Percentiles rank a stretch among this genome's conserved stretches.
These are phyloP conservation scores for Corydoras sp. DNA, from an alignment of 2,113 vertebrate genomes.

Conservation along the genomic window DNA sequence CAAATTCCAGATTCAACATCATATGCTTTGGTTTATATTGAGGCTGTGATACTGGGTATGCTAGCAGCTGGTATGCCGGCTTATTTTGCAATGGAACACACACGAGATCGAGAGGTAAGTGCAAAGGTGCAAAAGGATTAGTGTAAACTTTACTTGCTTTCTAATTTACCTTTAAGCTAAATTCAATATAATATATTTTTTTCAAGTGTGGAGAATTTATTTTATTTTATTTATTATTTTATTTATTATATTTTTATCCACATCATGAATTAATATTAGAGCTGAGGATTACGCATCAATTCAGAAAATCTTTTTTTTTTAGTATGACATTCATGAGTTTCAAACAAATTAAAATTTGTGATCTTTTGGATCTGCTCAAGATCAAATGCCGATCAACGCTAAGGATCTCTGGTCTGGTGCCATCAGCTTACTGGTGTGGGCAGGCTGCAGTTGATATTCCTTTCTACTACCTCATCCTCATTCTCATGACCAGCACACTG, in stretches of 20 bases:
- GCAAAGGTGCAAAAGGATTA: background rate
- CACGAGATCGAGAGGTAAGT: conserved; percentile 84
- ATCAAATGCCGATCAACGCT: conserved; percentile 88
- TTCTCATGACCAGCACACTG: conserved; percentile 77
- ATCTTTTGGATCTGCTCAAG: conserved; percentile 52
- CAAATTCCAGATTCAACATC: conserved; percentile 62
- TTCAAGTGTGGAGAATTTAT: too few relatives aligned
- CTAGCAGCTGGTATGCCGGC: conserved; percentile 87
- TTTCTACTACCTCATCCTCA: conserved; percentile 78
- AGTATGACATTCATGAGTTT: too few relatives aligned
- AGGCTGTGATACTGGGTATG: conserved; percentile 83
- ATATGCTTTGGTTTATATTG: conserved; percentile 67
- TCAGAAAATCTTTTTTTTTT: too few relatives aligned
- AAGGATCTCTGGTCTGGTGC: conserved; percentile 85
- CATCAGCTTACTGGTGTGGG: conserved; percentile 93
- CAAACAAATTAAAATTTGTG: too few relatives aligned
- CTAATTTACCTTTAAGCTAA: background rate
- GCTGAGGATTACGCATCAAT: too few relatives aligned
- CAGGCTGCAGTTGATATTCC: conserved; percentile 83
- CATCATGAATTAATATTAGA: too few relatives aligned
- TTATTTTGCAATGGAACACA: conserved; percentile 95
- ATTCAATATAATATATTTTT: too few relatives aligned
- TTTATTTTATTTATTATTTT: too few relatives aligned
- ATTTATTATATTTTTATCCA: too few relatives aligned
- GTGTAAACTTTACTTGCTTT: background rate